Evolutionary conservation across 2,888 invertebrate genomes (phyloP), one percentile per base, ranked within the genome.

Genomic region (Lepetodrilus schrolli): DNA sequence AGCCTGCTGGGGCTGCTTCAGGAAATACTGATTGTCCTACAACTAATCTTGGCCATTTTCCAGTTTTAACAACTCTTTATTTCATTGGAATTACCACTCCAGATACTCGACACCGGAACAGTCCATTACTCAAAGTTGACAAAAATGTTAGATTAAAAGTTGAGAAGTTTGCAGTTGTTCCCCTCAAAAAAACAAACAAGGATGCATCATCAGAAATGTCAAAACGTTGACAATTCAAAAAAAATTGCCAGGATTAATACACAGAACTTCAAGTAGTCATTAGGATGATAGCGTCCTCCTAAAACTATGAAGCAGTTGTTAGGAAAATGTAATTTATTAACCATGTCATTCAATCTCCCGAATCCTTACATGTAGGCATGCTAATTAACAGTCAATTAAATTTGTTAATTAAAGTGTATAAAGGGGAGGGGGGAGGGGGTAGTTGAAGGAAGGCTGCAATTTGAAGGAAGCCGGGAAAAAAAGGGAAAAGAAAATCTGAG

Each of bases 341-440:
- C n/a, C 17, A n/a, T 58, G 58, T 30, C 58, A 58, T 58, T 58
- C 34, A 58, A 58, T 58, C 58, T 30, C 17, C 26, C 17, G 23
- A 30, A 58, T 30, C 23, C 58, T 7, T 58, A 13, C 2, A 26
- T 10, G 17, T 13, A 58, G 58, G 34, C 10, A 23, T 58, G 58
- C 34, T 58, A 58, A 58, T 58, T 58, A 58, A 58, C 26, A 34
- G 58, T 58, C 58, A 58, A 58, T 58, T 34, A 58, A 58, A 58
- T 58, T 30, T 34, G 34, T 58, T 58, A 58, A 58, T 58, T 58
- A 58, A 58, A 30, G 34, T 26, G 58, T 58, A 58, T 26, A 26
- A 58, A 17, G 58, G 58, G 34, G 26, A n/a, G 30, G 30, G 58
- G 43, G 17, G 13, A 30, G 26, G 30, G 13, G 17, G 26, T 58